These are phyloP conservation scores for Aphrocallistes beatrix DNA, from an alignment of 37 sponge, comb jelly and placozoan species.

Conservation along the genomic window DNA sequence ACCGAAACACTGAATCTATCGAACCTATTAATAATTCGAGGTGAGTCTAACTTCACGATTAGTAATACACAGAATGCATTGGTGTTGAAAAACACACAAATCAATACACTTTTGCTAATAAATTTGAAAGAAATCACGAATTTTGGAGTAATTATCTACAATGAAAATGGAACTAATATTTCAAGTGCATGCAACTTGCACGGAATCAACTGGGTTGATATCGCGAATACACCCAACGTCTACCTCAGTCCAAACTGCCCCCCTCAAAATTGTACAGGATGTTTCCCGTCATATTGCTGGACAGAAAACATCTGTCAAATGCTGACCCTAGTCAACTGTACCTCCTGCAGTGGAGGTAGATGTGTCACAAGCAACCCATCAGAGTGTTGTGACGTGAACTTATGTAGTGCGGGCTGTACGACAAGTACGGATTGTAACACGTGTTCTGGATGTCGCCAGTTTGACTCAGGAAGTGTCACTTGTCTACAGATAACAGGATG, in stretches of 20 bases:
- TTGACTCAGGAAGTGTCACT: background rate
- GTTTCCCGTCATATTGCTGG: background rate
- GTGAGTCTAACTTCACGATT: background rate
- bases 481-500: background rate
- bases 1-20: background rate
- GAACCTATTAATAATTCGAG: background rate
- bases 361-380: background rate
- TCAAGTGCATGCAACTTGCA: background rate
- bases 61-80: background rate
- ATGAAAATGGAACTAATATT: background rate
- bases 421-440: background rate
- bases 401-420: background rate
- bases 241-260: background rate
- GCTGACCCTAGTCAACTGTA: background rate
- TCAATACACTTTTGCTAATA: background rate
- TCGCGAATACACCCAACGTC: background rate
- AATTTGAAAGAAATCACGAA: background rate
- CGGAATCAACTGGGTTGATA: background rate
- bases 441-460: background rate
- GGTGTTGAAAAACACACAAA: conserved; percentile 1
- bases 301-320: background rate
- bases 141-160: background rate
- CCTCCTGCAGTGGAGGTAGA: background rate
- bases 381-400: background rate
- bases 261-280: background rate